Conservation (phyloP, 2,113 vertebrate species). For the Mesitornis unicolor region DNA sequence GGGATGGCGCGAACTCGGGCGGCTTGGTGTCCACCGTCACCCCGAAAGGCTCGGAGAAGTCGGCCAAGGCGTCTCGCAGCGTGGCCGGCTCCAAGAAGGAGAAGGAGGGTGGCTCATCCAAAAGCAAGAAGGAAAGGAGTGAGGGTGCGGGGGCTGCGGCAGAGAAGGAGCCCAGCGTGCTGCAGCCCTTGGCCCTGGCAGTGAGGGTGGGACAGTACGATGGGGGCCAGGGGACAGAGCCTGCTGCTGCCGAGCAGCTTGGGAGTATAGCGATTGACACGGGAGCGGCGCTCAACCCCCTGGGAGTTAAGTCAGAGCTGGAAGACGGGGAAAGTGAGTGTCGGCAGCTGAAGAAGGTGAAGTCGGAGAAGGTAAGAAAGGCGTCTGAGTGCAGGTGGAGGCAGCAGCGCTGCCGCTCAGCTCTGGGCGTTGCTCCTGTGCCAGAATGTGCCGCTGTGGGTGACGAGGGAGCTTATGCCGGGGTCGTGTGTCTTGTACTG, state of each 20-base stretch:
- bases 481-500: accelerated
- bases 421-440: accelerated
- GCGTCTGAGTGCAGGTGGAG: not conserved
- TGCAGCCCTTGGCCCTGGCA: slow-evolving; percentile 85
- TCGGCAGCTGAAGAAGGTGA: slow-evolving; percentile 93
- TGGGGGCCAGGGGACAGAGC: slow-evolving; percentile 83
- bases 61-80: slow-evolving; percentile 86
- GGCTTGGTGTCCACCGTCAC: slow-evolving; percentile 74
- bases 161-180: slow-evolving; percentile 89
- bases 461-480: accelerated
- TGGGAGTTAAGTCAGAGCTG: slow-evolving; percentile 90
- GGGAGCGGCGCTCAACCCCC: slow-evolving; percentile 87
- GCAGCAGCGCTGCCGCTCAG: accelerated
- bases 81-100: slow-evolving; percentile 92
- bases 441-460: accelerated
- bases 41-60: slow-evolving; percentile 90
- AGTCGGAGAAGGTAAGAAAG: slow-evolving; percentile 93
- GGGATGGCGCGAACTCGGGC: slow-evolving; percentile 80
- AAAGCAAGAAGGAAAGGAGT: slow-evolving; percentile 95
- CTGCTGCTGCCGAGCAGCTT: slow-evolving; percentile 86
- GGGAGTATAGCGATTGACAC: slow-evolving; percentile 95
- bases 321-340: slow-evolving; percentile 93
- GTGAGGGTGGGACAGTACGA: slow-evolving; percentile 88
- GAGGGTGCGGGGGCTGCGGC: slow-evolving; percentile 80
- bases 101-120: slow-evolving; percentile 89